Evolutionary conservation across 2,113 vertebrate species (phyloP).

Genomic region (Solea solea): DNA sequence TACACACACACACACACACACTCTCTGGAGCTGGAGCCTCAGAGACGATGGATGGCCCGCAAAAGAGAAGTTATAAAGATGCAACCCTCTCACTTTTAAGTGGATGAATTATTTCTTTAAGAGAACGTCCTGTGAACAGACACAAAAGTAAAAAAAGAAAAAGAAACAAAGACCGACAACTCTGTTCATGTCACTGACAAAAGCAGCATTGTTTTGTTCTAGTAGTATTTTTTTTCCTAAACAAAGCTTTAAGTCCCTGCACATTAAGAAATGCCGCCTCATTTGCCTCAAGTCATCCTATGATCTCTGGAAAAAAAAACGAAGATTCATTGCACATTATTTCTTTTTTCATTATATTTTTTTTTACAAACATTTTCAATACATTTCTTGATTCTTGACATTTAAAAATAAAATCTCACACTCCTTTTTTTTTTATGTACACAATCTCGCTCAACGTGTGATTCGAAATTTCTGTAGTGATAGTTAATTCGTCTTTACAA

Average conservation of each 20-base stretch:
- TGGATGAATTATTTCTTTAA: not conserved
- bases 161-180: conserved; percentile 36
- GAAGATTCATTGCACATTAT: conserved; percentile 65
- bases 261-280: conserved; percentile 29
- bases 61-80: conserved; percentile 24
- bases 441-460: conserved; percentile 15
- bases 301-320: conserved; percentile 9
- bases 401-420: conserved; percentile 61
- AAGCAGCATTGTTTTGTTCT: conserved; percentile 62
- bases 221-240: conserved; percentile 32
- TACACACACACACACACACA: not conserved
- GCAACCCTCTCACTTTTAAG: conserved; percentile 31
- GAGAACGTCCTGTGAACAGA: conserved; percentile 34
- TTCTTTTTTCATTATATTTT: not conserved
- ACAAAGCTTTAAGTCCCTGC: conserved; percentile 55
- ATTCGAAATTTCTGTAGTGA: conserved; percentile 28
- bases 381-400: conserved; percentile 47
- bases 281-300: conserved; percentile 16
- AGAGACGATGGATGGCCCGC: conserved; percentile 1
- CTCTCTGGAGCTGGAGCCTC: conserved; percentile 1
- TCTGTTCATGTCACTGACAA: conserved; percentile 31
- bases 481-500: conserved; percentile 37
- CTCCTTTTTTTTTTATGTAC: conserved; percentile 1
- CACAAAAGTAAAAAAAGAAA: conserved; percentile 25
- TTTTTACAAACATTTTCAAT: conserved; percentile 55